Evolutionary conservation across 2,888 invertebrate genomes (phyloP).

Genomic region (Tetropium fuscum): DNA sequence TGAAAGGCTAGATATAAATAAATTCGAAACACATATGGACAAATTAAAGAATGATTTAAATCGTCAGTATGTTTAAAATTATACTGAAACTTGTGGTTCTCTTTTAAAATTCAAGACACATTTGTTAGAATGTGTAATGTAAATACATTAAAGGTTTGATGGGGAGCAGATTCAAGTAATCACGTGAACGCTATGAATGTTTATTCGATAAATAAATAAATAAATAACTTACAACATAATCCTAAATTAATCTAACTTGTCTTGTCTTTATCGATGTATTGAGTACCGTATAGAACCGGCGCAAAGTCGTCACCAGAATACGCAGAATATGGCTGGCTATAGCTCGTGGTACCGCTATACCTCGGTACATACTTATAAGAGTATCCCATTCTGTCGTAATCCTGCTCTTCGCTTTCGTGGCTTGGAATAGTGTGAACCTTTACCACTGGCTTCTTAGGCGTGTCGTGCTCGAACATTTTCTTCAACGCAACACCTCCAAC

Average conservation of each 20-base stretch:
- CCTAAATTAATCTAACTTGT: not conserved
- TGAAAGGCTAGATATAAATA: too few species aligned
- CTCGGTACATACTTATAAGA: constrained; percentile 35
- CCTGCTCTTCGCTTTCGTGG: constrained; percentile 56
- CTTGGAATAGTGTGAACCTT: constrained; percentile 72
- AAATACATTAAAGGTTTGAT: too few species aligned
- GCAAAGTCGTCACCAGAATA: constrained; percentile 32
- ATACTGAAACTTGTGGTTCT: too few species aligned
- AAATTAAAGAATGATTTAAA: too few species aligned
- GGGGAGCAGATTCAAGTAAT: too few species aligned
- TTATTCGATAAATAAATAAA: constrained; percentile 3
- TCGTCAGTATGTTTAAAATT: too few species aligned
- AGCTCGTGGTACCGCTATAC: constrained; percentile 31
- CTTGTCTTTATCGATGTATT: constrained; percentile 25
- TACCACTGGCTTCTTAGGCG: constrained; percentile 75
- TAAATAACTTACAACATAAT: constrained; percentile 5
- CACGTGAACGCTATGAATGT: too few species aligned
- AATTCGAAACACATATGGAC: too few species aligned
- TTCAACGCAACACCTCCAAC: constrained; percentile 78
- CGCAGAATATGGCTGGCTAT: constrained; percentile 38
- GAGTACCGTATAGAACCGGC: constrained; percentile 32
- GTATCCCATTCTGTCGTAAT: constrained; percentile 53
- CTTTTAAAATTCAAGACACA: too few species aligned
- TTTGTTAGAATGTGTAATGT: too few species aligned
- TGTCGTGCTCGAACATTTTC: constrained; percentile 77